A percentile compares a stretch with the other conserved stretches of the same genome.
Conservation (phyloP, 2,888 invertebrate genomes). For the Caradrina clavipalpis region DNA sequence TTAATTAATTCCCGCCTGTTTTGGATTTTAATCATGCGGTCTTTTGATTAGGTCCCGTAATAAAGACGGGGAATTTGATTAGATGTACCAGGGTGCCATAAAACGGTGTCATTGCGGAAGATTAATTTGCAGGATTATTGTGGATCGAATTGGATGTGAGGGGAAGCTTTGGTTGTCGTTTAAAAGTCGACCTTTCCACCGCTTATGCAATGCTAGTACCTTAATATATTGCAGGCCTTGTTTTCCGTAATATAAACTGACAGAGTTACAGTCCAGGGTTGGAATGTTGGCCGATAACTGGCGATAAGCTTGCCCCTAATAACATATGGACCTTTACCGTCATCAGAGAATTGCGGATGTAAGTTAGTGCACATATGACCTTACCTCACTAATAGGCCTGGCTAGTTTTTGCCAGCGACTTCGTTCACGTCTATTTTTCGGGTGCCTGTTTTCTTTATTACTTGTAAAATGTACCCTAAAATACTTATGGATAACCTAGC, state of each 20-base stretch:
- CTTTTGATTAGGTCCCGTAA: slow-evolving; percentile 64
- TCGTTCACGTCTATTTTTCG: no score
- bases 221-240: not conserved
- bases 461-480: no score
- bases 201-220: slow-evolving; percentile 15
- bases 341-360: slow-evolving; percentile 6
- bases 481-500: no score
- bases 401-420: no score
- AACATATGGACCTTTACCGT: slow-evolving; percentile 2
- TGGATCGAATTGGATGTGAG: slow-evolving; percentile 31
- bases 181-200: not conserved
- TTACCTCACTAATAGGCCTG: not conserved
- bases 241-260: slow-evolving; percentile 19
- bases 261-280: slow-evolving; percentile 9
- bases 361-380: not conserved
- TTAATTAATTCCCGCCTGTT: slow-evolving; percentile 72
- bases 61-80: slow-evolving; percentile 62
- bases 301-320: slow-evolving; percentile 7
- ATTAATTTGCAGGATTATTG: slow-evolving; percentile 54
- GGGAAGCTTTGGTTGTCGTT: slow-evolving; percentile 6
- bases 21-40: slow-evolving; percentile 72
- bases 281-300: slow-evolving; percentile 7
- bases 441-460: no score
- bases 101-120: slow-evolving; percentile 54
- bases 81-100: slow-evolving; percentile 57